Evolutionary conservation across 2,797 vertebrate species (phyloP), one percentile per base, ranked within the genome.

Genomic region (Enteromius radiatus): DNA sequence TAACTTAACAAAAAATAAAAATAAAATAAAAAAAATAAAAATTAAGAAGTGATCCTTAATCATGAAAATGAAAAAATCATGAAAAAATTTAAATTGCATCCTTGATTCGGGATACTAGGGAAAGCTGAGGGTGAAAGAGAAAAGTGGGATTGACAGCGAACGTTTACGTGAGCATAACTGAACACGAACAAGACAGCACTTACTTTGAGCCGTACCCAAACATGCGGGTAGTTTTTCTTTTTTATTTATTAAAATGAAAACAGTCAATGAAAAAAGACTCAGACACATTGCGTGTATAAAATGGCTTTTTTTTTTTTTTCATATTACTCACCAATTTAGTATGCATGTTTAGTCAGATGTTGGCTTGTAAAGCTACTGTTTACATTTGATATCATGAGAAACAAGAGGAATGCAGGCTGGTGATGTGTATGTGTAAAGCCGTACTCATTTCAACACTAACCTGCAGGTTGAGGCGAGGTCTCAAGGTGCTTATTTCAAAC

Each of bases 281-380:
- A 96, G 94, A 91, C 95, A 94, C 94, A 91, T 91, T 92, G 93
- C 95, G 95, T 96, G 92, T 95, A 91, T 88, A 92, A 94, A 95
- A 84, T 89, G 87, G 88, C 94, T 94, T 94, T 91, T 54, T 52
- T 47, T 49, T 7, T 19, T 93, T 92, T 94, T 91, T 92, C 93
- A 92, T 92, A 92, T 93, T 95, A 90, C 90, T 81, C 89, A 95
- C 94, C 94, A 93, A 94, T 91, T 92, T 90, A 94, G 91, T 96
- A 88, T 90, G 92, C 95, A 94, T 95, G 93, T 94, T 94, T 95
- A 95, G 96, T 96, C 94, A 95, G 95, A 96, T 92, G 86, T 95
- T 93, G 94, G 96, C 96, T 95, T 94, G 83, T 91, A 94, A 97
- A 96, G 95, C 95, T 95, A 94, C 93, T 94, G 96, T 97, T 97